Conservation (phyloP, 2,113 vertebrate species). For the Chelonoidis abingdonii region DNA sequence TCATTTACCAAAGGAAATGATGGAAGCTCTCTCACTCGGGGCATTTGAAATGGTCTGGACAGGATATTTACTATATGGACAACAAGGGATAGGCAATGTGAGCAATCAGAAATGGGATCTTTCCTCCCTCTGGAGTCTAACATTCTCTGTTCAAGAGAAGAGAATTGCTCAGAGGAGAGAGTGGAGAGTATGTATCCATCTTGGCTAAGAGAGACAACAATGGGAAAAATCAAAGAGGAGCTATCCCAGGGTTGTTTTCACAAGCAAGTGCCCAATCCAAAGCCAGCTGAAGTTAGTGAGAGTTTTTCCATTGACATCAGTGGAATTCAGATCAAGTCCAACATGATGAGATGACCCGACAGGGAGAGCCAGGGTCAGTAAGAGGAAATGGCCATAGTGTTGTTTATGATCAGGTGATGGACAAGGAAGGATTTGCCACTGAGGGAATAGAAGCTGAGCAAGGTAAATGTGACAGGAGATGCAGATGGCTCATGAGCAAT, state of each 20-base stretch:
- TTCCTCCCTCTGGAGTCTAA: neutral
- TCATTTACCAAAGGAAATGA: neutral
- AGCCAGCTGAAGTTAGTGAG: neutral
- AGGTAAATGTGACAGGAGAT: constrained; percentile 29
- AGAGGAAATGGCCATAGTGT: constrained; percentile 38
- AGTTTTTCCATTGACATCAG: neutral
- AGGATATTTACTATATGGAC: neutral
- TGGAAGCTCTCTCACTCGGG: neutral
- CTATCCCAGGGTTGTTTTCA: neutral
- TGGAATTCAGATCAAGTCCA: neutral
- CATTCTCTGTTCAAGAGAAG: neutral
- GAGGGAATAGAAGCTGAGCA: constrained; percentile 25
- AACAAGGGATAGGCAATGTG: neutral
- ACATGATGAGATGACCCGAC: neutral
- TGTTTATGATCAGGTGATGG: constrained; percentile 39
- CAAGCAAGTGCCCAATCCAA: neutral
- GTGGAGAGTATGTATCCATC: neutral
- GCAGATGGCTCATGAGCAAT: neutral
- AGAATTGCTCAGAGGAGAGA: neutral
- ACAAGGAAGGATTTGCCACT: constrained; percentile 32
- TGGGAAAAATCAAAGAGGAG: neutral
- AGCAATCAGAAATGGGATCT: neutral
- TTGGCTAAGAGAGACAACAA: neutral
- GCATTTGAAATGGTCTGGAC: neutral
- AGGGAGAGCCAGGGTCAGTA: neutral